Evolutionary conservation across 2,797 vertebrate species (phyloP).

Genomic region (Babyrousa celebensis): DNA sequence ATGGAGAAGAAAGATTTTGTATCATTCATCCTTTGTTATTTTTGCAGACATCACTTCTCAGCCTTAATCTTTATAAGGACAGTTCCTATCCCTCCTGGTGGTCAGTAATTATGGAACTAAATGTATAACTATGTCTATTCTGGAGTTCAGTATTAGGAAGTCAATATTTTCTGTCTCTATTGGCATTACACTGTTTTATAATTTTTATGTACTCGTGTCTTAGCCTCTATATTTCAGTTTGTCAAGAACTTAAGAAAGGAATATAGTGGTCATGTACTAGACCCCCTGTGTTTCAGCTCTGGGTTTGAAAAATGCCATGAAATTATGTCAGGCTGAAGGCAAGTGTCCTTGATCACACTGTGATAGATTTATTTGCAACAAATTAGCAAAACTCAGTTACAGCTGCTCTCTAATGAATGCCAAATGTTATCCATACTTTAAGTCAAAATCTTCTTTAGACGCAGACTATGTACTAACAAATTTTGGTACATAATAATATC

Average conservation of each 20-base stretch:
- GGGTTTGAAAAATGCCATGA: neutral
- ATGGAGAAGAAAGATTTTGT: neutral
- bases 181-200: neutral
- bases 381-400: neutral
- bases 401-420: neutral
- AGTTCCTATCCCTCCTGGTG: neutral
- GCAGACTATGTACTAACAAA: neutral
- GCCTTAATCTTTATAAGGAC: neutral
- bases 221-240: neutral
- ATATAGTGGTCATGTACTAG: neutral
- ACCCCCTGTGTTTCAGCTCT: neutral
- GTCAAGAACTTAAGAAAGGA: neutral
- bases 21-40: neutral
- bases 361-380: neutral
- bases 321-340: neutral
- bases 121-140: neutral
- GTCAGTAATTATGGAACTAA: neutral
- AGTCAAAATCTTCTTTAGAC: neutral
- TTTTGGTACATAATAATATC: neutral
- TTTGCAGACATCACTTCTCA: neutral
- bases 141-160: neutral
- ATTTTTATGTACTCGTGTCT: neutral
- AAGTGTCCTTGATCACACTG: neutral
- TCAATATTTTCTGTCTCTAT: neutral
- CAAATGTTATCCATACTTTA: neutral